These are phyloP conservation scores for Chlorodrepanis virens DNA, from an alignment of 2,113 vertebrate genomes.

Conservation along the genomic window DNA sequence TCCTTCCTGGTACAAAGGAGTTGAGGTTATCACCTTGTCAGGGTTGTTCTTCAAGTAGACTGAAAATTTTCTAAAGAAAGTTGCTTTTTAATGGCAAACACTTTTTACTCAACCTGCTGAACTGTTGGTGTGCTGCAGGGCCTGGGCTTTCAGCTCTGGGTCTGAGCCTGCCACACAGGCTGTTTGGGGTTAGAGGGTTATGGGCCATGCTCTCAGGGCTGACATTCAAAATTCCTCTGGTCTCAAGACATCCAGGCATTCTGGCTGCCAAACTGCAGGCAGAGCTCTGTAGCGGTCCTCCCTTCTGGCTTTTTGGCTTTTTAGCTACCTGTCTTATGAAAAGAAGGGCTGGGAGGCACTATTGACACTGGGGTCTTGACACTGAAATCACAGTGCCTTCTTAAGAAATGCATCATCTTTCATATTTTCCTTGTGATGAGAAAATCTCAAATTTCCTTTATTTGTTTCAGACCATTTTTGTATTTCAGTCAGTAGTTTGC, in stretches of 20 bases:
- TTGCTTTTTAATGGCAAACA: not conserved
- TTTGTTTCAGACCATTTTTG: not conserved
- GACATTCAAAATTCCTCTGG: not conserved
- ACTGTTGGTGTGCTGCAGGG: not conserved
- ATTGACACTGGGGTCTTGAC: not conserved
- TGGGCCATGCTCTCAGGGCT: not conserved
- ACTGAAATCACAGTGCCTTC: not conserved
- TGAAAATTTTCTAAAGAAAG: not conserved
- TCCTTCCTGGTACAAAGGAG: not conserved
- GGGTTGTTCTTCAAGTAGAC: not conserved
- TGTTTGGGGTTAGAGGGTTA: not conserved
- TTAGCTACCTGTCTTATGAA: not conserved
- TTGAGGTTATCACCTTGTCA: not conserved
- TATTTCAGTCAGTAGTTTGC: not conserved
- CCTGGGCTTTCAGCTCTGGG: not conserved
- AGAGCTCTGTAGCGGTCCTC: not conserved
- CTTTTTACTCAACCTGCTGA: not conserved
- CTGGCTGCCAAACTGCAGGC: not conserved
- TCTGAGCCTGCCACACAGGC: not conserved
- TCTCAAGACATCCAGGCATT: not conserved
- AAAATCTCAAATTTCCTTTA: not conserved
- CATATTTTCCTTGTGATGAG: not conserved
- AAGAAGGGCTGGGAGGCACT: not conserved
- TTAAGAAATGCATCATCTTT: not conserved
- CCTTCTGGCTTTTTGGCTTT: fast-evolving